These are phyloP conservation scores for Ameiurus melas DNA, from an alignment of 2,113 vertebrate genomes.

Conservation along the genomic window DNA sequence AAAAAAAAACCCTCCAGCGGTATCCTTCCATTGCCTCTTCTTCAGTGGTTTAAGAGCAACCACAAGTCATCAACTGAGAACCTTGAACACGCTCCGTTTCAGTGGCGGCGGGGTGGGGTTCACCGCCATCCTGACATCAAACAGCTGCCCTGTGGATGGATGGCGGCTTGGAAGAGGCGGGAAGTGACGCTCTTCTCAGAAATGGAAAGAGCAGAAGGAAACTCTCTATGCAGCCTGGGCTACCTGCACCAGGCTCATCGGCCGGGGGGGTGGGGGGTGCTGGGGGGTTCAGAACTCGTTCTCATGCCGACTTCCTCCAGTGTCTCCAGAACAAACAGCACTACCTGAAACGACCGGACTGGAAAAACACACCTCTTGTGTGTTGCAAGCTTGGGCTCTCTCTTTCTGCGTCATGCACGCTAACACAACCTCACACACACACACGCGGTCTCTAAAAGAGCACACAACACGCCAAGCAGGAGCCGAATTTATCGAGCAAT, in stretches of 20 bases:
- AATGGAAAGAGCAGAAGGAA: slow-evolving; percentile 54
- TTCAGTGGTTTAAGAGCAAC: background rate
- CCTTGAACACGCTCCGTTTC: background rate
- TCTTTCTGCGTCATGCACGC: background rate
- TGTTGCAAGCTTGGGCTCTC: slow-evolving; percentile 52
- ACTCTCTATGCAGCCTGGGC: slow-evolving; percentile 61
- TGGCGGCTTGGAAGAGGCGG: slow-evolving; percentile 60
- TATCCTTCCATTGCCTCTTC: background rate
- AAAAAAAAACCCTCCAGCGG: background rate
- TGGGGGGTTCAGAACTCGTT: no score
- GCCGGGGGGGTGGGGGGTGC: slow-evolving; percentile 62
- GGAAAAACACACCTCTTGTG: slow-evolving; percentile 72
- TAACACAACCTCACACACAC: background rate
- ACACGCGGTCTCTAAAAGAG: slow-evolving; percentile 14
- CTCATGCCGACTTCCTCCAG: slow-evolving; percentile 73
- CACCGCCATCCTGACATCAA: slow-evolving; percentile 67
- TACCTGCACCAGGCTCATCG: slow-evolving; percentile 69
- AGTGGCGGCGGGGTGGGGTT: slow-evolving; percentile 53
- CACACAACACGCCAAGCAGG: slow-evolving; percentile 1
- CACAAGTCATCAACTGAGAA: background rate
- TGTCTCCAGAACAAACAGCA: slow-evolving; percentile 74
- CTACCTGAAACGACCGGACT: slow-evolving; percentile 64
- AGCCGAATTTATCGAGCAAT: slow-evolving; percentile 47
- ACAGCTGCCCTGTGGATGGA: slow-evolving; percentile 58
- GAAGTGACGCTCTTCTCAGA: slow-evolving; percentile 62